These are phyloP conservation scores for Tetramorium alpestre DNA, from an alignment of 1,140 invertebrate genomes.

Conservation along the genomic window DNA sequence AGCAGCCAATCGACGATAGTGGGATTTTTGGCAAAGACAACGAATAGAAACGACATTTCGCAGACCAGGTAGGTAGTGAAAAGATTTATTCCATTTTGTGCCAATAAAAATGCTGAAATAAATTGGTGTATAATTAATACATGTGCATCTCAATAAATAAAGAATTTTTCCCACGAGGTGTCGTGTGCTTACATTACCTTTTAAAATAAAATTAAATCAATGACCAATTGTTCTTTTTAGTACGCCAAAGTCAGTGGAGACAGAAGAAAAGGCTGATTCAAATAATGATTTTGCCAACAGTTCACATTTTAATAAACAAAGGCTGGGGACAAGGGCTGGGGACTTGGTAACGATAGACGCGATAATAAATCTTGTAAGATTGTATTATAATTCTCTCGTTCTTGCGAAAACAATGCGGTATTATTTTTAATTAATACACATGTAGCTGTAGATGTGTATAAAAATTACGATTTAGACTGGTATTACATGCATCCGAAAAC, in stretches of 20 bases:
- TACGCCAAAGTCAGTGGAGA: slow-evolving; percentile 20
- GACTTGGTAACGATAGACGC: slow-evolving; percentile 30
- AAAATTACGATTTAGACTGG: not conserved
- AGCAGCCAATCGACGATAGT: slow-evolving; percentile 56
- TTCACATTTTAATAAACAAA: not conserved
- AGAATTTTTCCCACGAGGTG: not conserved
- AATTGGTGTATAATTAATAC: not conserved
- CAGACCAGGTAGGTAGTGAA: slow-evolving; percentile 47
- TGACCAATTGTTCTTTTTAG: slow-evolving; percentile 35
- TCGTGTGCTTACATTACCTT: not conserved
- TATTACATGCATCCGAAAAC: too few species aligned
- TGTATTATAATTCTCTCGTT: not conserved
- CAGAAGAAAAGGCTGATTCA: not conserved
- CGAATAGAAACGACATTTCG: not conserved
- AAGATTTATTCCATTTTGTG: not conserved
- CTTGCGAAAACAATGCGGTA: not conserved
- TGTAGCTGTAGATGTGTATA: not conserved
- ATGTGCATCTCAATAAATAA: not conserved
- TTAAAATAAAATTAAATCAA: not conserved
- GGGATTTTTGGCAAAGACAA: slow-evolving; percentile 53
- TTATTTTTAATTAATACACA: not conserved
- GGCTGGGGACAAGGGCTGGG: not conserved
- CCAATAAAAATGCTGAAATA: not conserved
- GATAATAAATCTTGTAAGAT: slow-evolving; percentile 66
- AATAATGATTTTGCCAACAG: not conserved